Percentiles rank a stretch among this genome's conserved stretches.
phyloP scores from a whole-genome alignment of 1,140 invertebrate species.

The Psilanteris sp. region DNA sequence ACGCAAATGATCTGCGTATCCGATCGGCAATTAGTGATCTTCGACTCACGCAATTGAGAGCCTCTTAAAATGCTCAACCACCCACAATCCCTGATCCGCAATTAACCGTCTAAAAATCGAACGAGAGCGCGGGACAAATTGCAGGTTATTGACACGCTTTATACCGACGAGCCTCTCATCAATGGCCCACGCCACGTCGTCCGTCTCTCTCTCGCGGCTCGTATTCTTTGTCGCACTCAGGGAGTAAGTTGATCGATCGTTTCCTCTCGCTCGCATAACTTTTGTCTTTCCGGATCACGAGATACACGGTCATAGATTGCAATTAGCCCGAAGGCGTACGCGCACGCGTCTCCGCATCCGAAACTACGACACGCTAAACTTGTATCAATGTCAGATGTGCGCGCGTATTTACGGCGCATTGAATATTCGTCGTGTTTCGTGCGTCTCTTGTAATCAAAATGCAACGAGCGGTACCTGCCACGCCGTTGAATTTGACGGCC shows the following conservation, averaged over 20 bases:
- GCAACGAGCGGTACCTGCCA: slow-evolving; percentile 46
- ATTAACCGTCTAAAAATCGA: slow-evolving; percentile 68
- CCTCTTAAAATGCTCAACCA: slow-evolving; percentile 38
- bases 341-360: slow-evolving; percentile 38
- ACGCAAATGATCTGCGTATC: slow-evolving; percentile 11
- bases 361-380: slow-evolving; percentile 53
- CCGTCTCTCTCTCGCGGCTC: slow-evolving; percentile 1
- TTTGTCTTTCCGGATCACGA: slow-evolving; percentile 10
- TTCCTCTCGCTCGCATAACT: background rate
- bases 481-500: slow-evolving; percentile 49
- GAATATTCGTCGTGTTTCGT: slow-evolving; percentile 53
- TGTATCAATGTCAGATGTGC: slow-evolving; percentile 67
- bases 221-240: background rate
- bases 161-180: slow-evolving; percentile 58
- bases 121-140: slow-evolving; percentile 66
- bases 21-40: slow-evolving; percentile 39
- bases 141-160: slow-evolving; percentile 68
- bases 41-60: slow-evolving; percentile 9
- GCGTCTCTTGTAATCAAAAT: slow-evolving; percentile 62
- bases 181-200: slow-evolving; percentile 56
- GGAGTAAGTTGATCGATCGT: too few relatives aligned
- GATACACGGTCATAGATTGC: slow-evolving; percentile 75
- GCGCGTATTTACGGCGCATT: slow-evolving; percentile 56
- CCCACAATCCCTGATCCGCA: slow-evolving; percentile 35
- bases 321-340: slow-evolving; percentile 69